Evolutionary conservation across 2,888 invertebrate species (phyloP), one percentile per base, ranked within the genome.

Genomic region (Caenorhabditis auriculariae): DNA sequence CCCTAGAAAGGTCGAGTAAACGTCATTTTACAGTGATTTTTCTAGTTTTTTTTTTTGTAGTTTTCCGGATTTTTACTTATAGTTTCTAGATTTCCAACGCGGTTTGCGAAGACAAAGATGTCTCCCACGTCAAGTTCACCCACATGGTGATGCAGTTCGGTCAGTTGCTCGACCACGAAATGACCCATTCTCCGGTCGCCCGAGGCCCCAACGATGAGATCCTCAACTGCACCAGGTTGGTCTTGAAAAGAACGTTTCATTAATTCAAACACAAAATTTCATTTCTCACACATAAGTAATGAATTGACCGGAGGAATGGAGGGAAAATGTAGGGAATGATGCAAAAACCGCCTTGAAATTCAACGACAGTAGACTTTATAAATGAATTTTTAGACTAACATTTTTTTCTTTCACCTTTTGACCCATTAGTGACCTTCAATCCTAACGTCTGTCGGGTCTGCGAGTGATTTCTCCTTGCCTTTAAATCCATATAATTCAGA

Each of bases 141-240:
- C 81, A 81, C 48, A 81, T 81, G 81, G 75, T 90, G 44, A 94
- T 95, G 94, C 93, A 93, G 85, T 93, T 88, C 78, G 93, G 93
- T 0, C 93, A 94, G 83, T 88, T 95, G 77, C 82, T 93, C 15
- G 93, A 93, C 83, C 93, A 93, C 84, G 93, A 80, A 51, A 54
- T 80, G 57, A 80, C 80, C 1, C 80, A 80, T 65, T 80, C 80
- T 15, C 80, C 80, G 12, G 71, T 69, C 12, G 74, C 71, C 12
- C 62, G 78, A 49, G 81, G 77, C 12, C 80, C 81, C 9, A 76
- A 79, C 56, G 77, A 79, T 35, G 73, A 77, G 53, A 74, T 79
- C 29, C 60, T 81, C 43, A 81, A 81, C 58, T 81, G 81, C 59
- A 77, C 75, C 4, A 87, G 60, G 60, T 60, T 1, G 7, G 6